These are phyloP conservation scores for Lordiphosa stackelbergi DNA, from an alignment of 1,140 invertebrate genomes.

Conservation along the genomic window DNA sequence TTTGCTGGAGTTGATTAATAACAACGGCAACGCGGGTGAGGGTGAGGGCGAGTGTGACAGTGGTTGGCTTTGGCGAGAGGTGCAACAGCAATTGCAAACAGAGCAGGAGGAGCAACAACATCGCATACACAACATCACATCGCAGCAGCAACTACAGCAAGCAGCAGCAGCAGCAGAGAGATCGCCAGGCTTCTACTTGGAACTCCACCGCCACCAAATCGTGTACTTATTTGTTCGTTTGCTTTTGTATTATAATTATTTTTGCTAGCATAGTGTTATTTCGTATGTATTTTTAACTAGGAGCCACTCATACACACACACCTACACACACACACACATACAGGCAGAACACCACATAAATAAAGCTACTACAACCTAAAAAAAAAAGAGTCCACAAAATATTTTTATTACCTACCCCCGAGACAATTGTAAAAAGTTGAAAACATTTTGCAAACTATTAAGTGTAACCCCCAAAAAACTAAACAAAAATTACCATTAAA, in stretches of 20 bases:
- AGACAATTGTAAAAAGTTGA: conserved; percentile 65
- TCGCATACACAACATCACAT: conserved; percentile 4
- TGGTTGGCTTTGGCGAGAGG: conserved; percentile 46
- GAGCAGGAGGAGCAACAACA: conserved; percentile 19
- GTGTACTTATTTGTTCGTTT: conserved; percentile 76
- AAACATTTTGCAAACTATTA: conserved; percentile 44
- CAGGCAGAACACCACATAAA: conserved; percentile 20
- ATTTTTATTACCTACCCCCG: conserved; percentile 35
- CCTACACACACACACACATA: conserved; percentile 6
- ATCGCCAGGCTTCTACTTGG: conserved; percentile 41
- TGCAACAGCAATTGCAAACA: conserved; percentile 42
- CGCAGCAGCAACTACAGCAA: conserved; percentile 14
- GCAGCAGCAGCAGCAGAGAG: conserved; percentile 23
- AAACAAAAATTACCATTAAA: conserved; percentile 24
- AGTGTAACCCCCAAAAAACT: neutral
- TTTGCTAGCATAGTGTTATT: conserved; percentile 73
- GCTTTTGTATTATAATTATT: conserved; percentile 76
- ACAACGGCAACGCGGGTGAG: conserved; percentile 53
- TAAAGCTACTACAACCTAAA: conserved; percentile 26
- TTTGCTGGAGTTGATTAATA: conserved; percentile 98
- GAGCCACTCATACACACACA: conserved; percentile 38
- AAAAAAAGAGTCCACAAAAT: conserved; percentile 38
- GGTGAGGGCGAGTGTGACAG: conserved; percentile 32
- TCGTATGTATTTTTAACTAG: conserved; percentile 68
- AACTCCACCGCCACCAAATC: conserved; percentile 64